phyloP scores from a whole-genome alignment of 1,140 invertebrate species.

The Psix sp. region DNA sequence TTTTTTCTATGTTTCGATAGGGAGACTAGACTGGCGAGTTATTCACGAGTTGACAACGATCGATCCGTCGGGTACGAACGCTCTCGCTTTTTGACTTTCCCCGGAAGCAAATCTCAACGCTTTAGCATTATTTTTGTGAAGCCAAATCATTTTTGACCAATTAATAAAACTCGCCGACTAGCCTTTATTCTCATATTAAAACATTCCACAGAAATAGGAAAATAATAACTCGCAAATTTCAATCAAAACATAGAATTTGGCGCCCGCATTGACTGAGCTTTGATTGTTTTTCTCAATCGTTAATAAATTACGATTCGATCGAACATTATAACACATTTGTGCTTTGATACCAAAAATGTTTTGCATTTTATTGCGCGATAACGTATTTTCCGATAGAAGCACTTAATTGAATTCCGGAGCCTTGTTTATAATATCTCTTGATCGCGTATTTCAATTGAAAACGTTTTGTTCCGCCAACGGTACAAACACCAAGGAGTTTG shows the following conservation, averaged over 20 bases:
- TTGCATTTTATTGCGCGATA: slow-evolving; percentile 7
- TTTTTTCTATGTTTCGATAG: slow-evolving; percentile 1
- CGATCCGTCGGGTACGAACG: too few relatives aligned
- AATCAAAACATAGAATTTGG: background rate
- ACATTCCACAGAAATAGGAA: too few relatives aligned
- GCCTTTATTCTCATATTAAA: too few relatives aligned
- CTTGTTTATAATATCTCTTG: slow-evolving; percentile 13
- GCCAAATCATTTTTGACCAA: too few relatives aligned
- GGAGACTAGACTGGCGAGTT: slow-evolving; percentile 9
- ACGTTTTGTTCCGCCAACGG: background rate
- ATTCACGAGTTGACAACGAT: too few relatives aligned
- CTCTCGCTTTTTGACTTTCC: too few relatives aligned
- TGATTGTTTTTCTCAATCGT: background rate
- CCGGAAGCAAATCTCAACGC: too few relatives aligned
- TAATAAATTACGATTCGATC: background rate
- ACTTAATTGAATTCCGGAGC: slow-evolving; percentile 16
- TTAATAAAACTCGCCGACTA: too few relatives aligned
- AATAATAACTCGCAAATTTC: too few relatives aligned
- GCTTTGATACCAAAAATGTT: slow-evolving; percentile 5
- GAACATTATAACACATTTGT: slow-evolving; percentile 7
- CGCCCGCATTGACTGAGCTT: background rate
- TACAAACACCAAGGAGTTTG: slow-evolving; percentile 10
- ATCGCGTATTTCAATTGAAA: slow-evolving; percentile 5
- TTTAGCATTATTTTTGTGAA: too few relatives aligned
- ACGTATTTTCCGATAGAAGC: slow-evolving; percentile 15